Conservation (phyloP, 2,888 invertebrate species). For the Lithodes maja region DNA sequence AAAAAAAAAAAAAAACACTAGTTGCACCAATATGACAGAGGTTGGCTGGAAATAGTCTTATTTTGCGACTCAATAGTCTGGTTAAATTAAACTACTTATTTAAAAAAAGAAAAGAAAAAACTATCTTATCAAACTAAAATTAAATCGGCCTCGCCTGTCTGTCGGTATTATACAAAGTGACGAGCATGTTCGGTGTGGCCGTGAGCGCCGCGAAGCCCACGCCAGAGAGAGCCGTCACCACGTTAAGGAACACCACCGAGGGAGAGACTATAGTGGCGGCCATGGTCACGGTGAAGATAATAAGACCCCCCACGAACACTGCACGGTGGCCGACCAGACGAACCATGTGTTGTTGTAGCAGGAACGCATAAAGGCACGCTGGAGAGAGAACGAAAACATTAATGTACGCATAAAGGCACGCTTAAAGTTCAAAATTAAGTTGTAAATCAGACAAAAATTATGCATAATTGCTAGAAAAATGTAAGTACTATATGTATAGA, state of each 20-base stretch:
- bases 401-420: no score
- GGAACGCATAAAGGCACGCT: constrained; percentile 73
- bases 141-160: constrained; percentile 71
- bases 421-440: background rate
- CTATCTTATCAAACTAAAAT: background rate
- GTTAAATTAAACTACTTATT: no score
- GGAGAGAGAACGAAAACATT: background rate
- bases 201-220: constrained; percentile 73
- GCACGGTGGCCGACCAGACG: constrained; percentile 71
- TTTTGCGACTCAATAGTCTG: no score
- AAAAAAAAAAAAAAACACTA: background rate
- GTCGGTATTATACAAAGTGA: constrained; percentile 72
- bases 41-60: background rate
- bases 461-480: background rate
- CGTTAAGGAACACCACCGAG: constrained; percentile 72
- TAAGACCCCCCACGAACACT: constrained; percentile 72
- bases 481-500: background rate
- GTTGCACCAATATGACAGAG: background rate
- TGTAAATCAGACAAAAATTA: no score
- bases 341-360: constrained; percentile 72
- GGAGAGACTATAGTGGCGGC: constrained; percentile 71
- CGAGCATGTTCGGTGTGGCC: constrained; percentile 73
- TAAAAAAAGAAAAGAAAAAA: background rate
- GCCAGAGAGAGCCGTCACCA: constrained; percentile 73
- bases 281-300: constrained; percentile 72